These are phyloP conservation scores for Spisula solida DNA, from an alignment of 2,888 invertebrate genomes.

Conservation along the genomic window DNA sequence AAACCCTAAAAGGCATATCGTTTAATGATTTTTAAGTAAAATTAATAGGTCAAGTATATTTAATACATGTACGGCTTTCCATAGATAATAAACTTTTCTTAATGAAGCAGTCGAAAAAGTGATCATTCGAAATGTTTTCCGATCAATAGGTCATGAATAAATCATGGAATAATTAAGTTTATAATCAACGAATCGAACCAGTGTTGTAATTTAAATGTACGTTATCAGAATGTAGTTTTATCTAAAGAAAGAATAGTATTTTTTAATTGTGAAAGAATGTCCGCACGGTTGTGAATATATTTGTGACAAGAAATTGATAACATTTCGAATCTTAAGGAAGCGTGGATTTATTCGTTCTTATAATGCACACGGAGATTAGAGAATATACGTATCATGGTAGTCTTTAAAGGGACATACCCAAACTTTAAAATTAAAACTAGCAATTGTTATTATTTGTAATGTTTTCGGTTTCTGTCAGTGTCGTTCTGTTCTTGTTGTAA, in stretches of 20 bases:
- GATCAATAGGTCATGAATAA: neutral
- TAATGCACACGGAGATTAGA: neutral
- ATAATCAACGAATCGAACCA: neutral
- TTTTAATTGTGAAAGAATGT: neutral
- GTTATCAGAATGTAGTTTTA: neutral
- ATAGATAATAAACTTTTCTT: neutral
- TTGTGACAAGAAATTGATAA: neutral
- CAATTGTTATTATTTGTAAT: no score
- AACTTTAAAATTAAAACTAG: neutral
- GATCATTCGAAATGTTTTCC: neutral
- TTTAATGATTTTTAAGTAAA: constrained; percentile 6
- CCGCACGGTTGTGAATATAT: neutral
- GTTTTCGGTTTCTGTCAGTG: no score
- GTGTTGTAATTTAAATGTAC: neutral
- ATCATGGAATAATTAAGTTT: neutral
- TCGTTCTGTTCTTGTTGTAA: no score
- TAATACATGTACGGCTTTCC: neutral
- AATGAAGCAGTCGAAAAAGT: neutral
- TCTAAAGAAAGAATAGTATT: neutral
- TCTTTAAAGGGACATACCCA: neutral
- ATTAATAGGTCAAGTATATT: neutral
- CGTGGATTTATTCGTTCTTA: neutral
- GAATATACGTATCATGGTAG: neutral
- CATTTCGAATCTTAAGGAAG: neutral
- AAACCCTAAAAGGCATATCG: neutral